Conservation (phyloP, 2,888 invertebrate genomes). For the Rhorus exstirpatorius region DNA sequence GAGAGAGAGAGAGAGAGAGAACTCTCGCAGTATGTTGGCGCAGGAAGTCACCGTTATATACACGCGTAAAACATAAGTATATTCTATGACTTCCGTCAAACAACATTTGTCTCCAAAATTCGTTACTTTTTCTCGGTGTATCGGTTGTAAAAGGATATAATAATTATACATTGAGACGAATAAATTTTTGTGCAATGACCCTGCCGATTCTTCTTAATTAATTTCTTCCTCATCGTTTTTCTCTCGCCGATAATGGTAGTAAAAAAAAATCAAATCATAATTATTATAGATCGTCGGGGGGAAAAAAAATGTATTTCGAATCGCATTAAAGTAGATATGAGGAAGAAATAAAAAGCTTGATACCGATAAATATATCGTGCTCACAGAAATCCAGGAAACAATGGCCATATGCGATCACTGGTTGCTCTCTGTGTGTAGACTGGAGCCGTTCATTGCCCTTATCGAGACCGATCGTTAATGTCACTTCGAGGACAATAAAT, state of each 20-base stretch:
- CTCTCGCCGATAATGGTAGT: not conserved
- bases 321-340: not conserved
- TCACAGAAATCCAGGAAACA: slow-evolving; percentile 23
- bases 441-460: slow-evolving; percentile 71
- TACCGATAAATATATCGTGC: slow-evolving; percentile 31
- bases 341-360: not conserved
- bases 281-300: not conserved
- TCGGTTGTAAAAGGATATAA: not conserved
- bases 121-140: not conserved
- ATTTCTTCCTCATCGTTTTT: too few species aligned
- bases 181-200: too few species aligned
- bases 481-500: slow-evolving; percentile 76
- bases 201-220: too few species aligned
- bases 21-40: slow-evolving; percentile 49
- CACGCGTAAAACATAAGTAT: slow-evolving; percentile 46
- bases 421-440: slow-evolving; percentile 15
- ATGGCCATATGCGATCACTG: slow-evolving; percentile 9
- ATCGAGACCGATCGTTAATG: slow-evolving; percentile 78
- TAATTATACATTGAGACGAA: not conserved
- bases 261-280: slow-evolving; percentile 8
- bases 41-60: slow-evolving; percentile 40
- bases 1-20: slow-evolving; percentile 66
- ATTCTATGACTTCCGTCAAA: slow-evolving; percentile 55
- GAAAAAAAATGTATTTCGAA: not conserved
- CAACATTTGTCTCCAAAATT: slow-evolving; percentile 36